These are phyloP conservation scores for Sula dactylatra DNA, from an alignment of 2,113 vertebrate species.

Conservation along the genomic window DNA sequence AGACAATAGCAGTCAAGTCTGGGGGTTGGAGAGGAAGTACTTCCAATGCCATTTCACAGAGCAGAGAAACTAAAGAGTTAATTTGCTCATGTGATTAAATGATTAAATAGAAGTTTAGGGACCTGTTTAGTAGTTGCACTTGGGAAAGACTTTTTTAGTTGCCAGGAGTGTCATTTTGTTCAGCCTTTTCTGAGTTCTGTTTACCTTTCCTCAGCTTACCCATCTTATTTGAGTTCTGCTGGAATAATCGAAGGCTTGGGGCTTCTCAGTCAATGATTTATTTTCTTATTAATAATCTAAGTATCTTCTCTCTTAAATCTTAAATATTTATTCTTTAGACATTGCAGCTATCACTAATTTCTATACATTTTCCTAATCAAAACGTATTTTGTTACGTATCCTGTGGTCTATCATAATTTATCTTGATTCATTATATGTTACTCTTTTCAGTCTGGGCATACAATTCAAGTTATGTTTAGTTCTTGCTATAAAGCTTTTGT, in stretches of 20 bases:
- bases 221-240: background rate
- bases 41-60: background rate
- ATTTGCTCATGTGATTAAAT: background rate
- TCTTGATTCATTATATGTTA: background rate
- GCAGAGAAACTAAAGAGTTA: background rate
- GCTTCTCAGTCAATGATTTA: background rate
- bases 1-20: no score
- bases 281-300: background rate
- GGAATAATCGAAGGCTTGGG: background rate
- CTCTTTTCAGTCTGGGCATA: background rate
- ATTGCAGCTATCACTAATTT: background rate
- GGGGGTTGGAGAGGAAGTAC: background rate
- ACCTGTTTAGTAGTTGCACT: background rate
- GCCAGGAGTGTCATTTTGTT: background rate
- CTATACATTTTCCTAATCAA: background rate
- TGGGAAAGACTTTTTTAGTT: background rate
- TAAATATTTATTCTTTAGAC: background rate
- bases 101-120: background rate
- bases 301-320: background rate
- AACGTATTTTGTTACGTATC: background rate
- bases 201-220: background rate
- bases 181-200: background rate
- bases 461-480: rapidly evolving
- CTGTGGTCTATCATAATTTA: background rate
- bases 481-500: background rate